These are phyloP conservation scores for Dryomyza anilis DNA, from an alignment of 2,888 invertebrate species.

Conservation along the genomic window DNA sequence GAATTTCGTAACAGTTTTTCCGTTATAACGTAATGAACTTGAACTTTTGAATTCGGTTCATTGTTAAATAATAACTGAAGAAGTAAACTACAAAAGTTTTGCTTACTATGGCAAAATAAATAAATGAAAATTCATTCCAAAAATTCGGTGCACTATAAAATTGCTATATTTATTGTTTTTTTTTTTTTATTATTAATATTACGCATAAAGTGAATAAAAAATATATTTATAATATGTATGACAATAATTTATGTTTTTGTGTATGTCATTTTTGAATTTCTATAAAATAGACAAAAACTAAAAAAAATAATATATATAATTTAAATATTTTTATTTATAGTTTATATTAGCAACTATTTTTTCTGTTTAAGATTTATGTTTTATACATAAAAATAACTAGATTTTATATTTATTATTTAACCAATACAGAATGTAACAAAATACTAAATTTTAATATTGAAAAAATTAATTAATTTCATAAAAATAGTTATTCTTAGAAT, in stretches of 20 bases:
- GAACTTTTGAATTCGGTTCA: neutral
- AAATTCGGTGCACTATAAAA: slow-evolving; percentile 22
- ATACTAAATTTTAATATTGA: too few species aligned
- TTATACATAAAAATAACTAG: too few species aligned
- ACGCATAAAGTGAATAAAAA: neutral
- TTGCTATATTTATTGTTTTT: slow-evolving; percentile 12
- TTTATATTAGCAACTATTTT: too few species aligned
- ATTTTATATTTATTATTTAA: too few species aligned
- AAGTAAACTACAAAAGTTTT: neutral
- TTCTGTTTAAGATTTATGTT: too few species aligned
- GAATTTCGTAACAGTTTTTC: neutral
- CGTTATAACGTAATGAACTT: neutral
- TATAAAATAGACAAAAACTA: neutral
- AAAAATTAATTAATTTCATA: too few species aligned
- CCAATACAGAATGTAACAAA: too few species aligned
- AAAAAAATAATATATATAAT: neutral
- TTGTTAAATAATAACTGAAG: neutral
- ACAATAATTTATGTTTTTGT: neutral
- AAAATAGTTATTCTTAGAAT: slow-evolving; percentile 45
- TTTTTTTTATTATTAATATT: slow-evolving; percentile 12
- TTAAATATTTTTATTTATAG: too few species aligned
- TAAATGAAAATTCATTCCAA: slow-evolving; percentile 21
- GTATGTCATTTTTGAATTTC: neutral
- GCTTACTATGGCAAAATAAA: neutral
- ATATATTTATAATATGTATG: neutral